These are phyloP conservation scores for Caligus rogercresseyi DNA, from an alignment of 1,140 invertebrate genomes.

Conservation along the genomic window DNA sequence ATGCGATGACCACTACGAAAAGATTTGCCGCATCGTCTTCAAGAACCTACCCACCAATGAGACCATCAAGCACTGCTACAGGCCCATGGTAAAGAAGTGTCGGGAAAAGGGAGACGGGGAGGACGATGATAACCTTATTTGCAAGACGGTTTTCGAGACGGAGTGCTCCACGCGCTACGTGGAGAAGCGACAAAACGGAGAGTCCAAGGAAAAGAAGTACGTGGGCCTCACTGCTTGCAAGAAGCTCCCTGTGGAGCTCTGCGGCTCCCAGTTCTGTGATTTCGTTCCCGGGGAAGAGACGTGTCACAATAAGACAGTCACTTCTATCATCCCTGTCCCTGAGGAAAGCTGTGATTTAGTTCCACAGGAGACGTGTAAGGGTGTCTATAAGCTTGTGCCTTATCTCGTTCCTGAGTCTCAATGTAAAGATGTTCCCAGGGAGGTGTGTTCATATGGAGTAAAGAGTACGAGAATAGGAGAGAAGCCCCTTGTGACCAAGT, in stretches of 20 bases:
- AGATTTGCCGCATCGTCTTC: constrained; percentile 4
- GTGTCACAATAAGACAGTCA: constrained; percentile 10
- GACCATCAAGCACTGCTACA: constrained; percentile 2
- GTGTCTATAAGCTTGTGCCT: constrained; percentile 10
- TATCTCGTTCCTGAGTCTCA: constrained; percentile 1
- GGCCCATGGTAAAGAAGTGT: constrained; percentile 10
- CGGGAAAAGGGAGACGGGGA: not conserved
- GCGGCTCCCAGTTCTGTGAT: constrained; percentile 1
- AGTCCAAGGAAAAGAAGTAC: not conserved
- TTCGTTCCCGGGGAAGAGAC: not conserved
- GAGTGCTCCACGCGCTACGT: constrained; percentile 3
- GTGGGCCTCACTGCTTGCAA: not conserved
- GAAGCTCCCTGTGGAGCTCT: constrained; percentile 15
- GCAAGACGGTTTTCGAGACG: constrained; percentile 2
- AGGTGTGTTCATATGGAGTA: constrained; percentile 10
- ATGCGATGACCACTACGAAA: constrained; percentile 12
- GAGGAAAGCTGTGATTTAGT: constrained; percentile 12
- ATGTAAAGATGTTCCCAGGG: constrained; percentile 13
- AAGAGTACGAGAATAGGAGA: not conserved
- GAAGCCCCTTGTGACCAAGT: constrained; percentile 1
- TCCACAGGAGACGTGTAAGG: constrained; percentile 7
- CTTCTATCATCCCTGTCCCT: not conserved
- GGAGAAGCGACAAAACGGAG: not conserved
- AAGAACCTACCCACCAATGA: not conserved
- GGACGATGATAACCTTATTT: not conserved